Evolutionary conservation across 2,888 invertebrate genomes (phyloP).

Genomic region (Sceliomorpha sp.): DNA sequence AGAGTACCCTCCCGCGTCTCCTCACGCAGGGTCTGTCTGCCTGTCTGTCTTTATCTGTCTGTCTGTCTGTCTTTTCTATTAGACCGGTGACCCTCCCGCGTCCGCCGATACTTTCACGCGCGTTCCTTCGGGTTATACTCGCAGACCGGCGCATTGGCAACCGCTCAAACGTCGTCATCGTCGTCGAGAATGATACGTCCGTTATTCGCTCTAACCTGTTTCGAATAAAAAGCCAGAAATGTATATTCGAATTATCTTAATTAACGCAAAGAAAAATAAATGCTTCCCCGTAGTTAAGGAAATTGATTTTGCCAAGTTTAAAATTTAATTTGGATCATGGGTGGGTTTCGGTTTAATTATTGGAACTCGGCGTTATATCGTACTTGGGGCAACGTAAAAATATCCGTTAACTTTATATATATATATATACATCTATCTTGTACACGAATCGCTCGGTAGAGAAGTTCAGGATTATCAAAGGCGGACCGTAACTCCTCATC

Average conservation of each 20-base stretch:
- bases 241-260: constrained; percentile 26
- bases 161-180: no score
- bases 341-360: constrained; percentile 22
- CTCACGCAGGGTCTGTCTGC: no score
- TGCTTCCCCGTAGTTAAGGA: neutral
- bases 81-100: no score
- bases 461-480: constrained; percentile 56
- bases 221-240: neutral
- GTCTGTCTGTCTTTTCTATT: no score
- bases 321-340: constrained; percentile 29
- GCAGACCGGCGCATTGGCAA: no score
- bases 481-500: constrained; percentile 56
- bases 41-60: no score
- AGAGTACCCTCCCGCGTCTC: no score
- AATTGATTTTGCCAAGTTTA: constrained; percentile 21
- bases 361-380: constrained; percentile 25
- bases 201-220: neutral
- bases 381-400: constrained; percentile 25
- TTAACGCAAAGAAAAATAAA: constrained; percentile 15
- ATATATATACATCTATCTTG: constrained; percentile 52
- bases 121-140: no score
- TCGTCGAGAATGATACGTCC: neutral
- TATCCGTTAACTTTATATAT: constrained; percentile 53
- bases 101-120: no score
- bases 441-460: constrained; percentile 54